Evolutionary conservation across 2,888 invertebrate genomes (phyloP).

Genomic region (Tolmerus cingulatus): DNA sequence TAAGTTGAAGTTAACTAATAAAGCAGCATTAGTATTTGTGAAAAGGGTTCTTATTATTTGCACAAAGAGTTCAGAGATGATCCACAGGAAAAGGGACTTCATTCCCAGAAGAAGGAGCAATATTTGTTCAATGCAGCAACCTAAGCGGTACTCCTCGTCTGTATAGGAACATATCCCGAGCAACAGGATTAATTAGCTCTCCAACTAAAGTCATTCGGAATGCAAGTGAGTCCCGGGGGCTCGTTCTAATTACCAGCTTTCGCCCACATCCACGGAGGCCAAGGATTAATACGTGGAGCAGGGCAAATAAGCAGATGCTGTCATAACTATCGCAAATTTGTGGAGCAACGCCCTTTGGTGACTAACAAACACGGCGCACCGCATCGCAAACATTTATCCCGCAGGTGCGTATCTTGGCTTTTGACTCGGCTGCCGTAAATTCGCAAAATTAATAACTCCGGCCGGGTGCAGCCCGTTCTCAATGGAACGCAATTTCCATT

Average conservation of each 20-base stretch:
- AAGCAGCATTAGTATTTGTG: background rate
- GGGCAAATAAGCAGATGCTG: background rate
- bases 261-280: background rate
- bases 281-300: background rate
- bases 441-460: background rate
- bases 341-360: background rate
- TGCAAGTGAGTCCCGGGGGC: background rate
- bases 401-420: background rate
- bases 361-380: background rate
- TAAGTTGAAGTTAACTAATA: too few relatives aligned
- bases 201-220: background rate
- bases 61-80: background rate
- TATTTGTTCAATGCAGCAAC: background rate
- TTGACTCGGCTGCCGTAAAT: background rate
- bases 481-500: background rate
- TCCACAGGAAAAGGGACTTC: background rate
- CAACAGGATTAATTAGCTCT: background rate
- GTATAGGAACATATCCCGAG: background rate
- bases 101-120: background rate
- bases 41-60: background rate
- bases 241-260: background rate
- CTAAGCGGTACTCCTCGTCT: background rate
- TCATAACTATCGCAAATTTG: background rate
- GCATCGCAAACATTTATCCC: background rate
- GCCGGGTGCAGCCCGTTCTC: background rate